These are phyloP conservation scores for Trididemnum clinides DNA, from an alignment of 23 tunicate genomes.

Conservation along the genomic window DNA sequence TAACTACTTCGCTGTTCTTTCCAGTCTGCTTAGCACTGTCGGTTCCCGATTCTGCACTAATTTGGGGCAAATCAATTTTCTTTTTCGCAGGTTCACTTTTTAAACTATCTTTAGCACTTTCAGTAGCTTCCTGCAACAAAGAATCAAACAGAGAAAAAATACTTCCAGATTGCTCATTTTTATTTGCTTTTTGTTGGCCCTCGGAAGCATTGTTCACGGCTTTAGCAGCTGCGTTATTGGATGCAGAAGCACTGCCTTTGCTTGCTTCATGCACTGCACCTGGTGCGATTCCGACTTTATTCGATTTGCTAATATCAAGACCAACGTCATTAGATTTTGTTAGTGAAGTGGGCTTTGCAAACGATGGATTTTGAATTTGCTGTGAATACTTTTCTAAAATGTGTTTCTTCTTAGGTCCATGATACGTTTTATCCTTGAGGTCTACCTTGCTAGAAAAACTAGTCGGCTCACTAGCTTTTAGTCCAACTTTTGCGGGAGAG, in stretches of 20 bases:
- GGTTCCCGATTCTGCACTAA: background rate
- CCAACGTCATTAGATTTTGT: background rate
- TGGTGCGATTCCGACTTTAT: background rate
- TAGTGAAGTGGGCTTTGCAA: background rate
- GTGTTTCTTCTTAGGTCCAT: slow-evolving; percentile 67
- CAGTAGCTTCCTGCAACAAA: slow-evolving; percentile 82
- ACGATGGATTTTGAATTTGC: slow-evolving; percentile 20
- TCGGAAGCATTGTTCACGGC: background rate
- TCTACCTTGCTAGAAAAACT: background rate
- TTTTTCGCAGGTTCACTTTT: slow-evolving; percentile 23
- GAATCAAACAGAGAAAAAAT: slow-evolving; percentile 77
- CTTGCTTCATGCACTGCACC: background rate
- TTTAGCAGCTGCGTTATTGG: background rate
- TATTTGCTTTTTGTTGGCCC: slow-evolving; percentile 5
- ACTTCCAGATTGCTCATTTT: slow-evolving; percentile 43
- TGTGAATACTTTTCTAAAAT: slow-evolving; percentile 57
- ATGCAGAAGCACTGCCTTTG: background rate
- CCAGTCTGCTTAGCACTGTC: background rate
- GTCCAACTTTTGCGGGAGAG: background rate
- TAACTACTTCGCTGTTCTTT: background rate
- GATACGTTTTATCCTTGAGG: slow-evolving; percentile 54
- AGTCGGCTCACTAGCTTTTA: background rate
- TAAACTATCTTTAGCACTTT: slow-evolving; percentile 58
- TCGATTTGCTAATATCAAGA: background rate
- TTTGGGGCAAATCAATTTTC: no score